phyloP scores from a whole-genome alignment of 92 coral and sea anemone species.

The Metridium senile region DNA sequence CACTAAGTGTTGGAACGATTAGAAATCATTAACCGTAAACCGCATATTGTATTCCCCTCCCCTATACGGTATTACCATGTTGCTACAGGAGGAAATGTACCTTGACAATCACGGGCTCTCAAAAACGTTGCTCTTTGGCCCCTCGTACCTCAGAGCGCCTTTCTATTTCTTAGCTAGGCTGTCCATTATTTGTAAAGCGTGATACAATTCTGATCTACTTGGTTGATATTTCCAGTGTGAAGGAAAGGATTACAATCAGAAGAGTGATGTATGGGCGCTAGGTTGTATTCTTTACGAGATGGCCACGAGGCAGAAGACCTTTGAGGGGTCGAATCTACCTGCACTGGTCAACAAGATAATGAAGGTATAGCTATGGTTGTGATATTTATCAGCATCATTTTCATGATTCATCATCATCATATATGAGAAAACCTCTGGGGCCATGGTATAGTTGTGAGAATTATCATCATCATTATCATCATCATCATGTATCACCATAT shows the following conservation, averaged over 20 bases:
- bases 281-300: constrained; percentile 98
- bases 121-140: no score
- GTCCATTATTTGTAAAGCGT: no score
- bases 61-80: no score
- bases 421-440: neutral
- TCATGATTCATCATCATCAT: neutral
- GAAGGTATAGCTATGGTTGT: constrained; percentile 67
- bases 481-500: neutral
- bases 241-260: constrained; percentile 95
- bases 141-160: no score
- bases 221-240: constrained; percentile 69
- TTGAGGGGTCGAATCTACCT: constrained; percentile 97
- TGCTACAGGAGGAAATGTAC: no score
- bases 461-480: neutral
- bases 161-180: no score
- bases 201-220: no score
- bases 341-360: constrained; percentile 98
- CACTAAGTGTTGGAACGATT: no score
- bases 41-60: no score
- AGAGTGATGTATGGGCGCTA: constrained; percentile 96
- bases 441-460: neutral
- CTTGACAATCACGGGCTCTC: no score
- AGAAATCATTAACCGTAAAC: no score
- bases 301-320: constrained; percentile 97
- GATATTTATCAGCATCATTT: neutral